Base-by-base conservation (phyloP, 53 echinoderm and acorn worm species). In the Henricia sp. region DNA sequence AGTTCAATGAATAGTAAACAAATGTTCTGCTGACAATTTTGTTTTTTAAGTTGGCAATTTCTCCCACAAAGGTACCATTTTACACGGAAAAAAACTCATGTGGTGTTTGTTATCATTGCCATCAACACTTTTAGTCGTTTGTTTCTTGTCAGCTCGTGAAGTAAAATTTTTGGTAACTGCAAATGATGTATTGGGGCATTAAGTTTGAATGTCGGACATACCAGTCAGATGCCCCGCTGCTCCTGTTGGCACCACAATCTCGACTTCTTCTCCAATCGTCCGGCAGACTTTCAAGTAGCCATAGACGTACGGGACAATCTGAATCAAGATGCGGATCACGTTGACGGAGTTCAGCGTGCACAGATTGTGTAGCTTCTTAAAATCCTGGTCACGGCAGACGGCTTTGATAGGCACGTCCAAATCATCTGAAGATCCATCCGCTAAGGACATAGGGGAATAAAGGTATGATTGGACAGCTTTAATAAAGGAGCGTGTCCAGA, bases 281-380 rank as follows among this genome's bases (percentile, higher is more conserved):
- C 66, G 84, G 63, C 91, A 84, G 34, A 89, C 73, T 37, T 50
- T 67, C 76, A 96, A 83, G 85, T 96, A 96, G 32, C 83, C 84
- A 37, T 84, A 96, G 67, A 96, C 89, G 68, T 85, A 96, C 14
- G 86, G 48, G 4, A 84, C 83, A 19, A 68, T 70, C 60, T 96
- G 96, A 24, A 74, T 87, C 44, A 96, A 87, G 60, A 91, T 90
- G 19, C 96, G 70, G 6, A 72, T 84, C 85, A 91, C 78, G 62
- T 96, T 93, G 88, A 93, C 91, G 60, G 96, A 96, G 84, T 96
- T 96, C 59, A 91, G 74, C 16, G 91, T 96, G 13, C 86, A 84
- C 1, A 93, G 80, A 14, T 74, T 52, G 58, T 96, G 93, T 11
- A 59, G 70, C 3, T 78, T 52, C 50, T 78, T 83, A 73, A 91